Evolutionary conservation across 2,113 vertebrate species (phyloP).

Genomic region (Scopus umbretta): DNA sequence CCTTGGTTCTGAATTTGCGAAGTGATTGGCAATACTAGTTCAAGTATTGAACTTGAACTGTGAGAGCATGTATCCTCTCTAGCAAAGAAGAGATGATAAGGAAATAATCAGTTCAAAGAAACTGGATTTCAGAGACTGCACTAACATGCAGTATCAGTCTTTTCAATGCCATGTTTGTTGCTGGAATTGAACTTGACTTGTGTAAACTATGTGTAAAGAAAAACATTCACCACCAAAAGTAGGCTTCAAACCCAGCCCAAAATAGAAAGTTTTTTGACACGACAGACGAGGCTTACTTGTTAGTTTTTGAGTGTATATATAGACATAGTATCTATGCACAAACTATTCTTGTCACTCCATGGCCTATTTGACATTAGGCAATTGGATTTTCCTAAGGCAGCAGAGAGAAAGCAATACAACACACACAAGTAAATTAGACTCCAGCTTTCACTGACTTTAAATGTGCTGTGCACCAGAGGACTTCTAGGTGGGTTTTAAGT

Average conservation of each 20-base stretch:
- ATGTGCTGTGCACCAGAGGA: neutral
- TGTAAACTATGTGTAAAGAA: neutral
- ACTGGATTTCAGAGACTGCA: neutral
- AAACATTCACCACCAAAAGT: neutral
- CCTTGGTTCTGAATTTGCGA: neutral
- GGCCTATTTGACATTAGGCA: neutral
- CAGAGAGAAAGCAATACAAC: neutral
- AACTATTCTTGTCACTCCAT: neutral
- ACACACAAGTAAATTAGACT: neutral
- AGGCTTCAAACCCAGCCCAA: neutral
- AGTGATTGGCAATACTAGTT: neutral
- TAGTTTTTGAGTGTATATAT: neutral
- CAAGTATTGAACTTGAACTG: neutral
- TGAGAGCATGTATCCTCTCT: neutral
- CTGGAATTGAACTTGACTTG: neutral
- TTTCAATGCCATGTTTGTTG: neutral
- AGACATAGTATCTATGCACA: neutral
- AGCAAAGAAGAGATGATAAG: neutral
- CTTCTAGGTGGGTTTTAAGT: neutral
- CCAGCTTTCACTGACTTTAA: neutral
- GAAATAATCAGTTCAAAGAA: neutral
- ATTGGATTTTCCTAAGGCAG: neutral
- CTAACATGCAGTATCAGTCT: neutral
- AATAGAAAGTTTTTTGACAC: conserved; percentile 17
- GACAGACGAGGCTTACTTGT: neutral